A percentile compares a stretch with the other conserved stretches of the same genome.
These are phyloP conservation scores for Antitype chi DNA, from an alignment of 2,888 invertebrate species.

Conservation along the genomic window DNA sequence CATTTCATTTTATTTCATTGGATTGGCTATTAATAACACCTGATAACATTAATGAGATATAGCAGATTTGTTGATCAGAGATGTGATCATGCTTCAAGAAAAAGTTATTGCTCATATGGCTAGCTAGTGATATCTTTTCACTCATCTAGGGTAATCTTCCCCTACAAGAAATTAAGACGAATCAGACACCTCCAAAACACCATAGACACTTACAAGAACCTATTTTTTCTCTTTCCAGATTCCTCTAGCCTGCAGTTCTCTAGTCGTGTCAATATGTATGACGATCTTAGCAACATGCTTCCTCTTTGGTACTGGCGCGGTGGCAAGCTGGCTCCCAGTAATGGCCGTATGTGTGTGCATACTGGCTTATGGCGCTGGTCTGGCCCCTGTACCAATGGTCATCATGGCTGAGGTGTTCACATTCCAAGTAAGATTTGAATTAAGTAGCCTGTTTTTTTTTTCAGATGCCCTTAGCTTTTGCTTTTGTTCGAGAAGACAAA, in stretches of 20 bases:
- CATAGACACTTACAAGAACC: neutral
- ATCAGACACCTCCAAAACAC: neutral
- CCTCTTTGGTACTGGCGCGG: slow-evolving; percentile 66
- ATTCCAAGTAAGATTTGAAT: slow-evolving; percentile 74
- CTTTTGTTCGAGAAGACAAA: neutral
- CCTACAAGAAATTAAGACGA: neutral
- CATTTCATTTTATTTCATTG: no score
- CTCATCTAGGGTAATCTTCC: neutral
- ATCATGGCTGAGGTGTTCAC: slow-evolving; percentile 84
- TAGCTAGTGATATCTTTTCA: neutral
- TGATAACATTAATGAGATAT: neutral
- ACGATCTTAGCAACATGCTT: slow-evolving; percentile 78
- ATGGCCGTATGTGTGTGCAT: slow-evolving; percentile 78
- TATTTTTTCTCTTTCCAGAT: slow-evolving; percentile 67
- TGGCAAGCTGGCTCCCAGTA: slow-evolving; percentile 76
- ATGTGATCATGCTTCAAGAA: neutral
- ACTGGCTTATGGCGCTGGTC: slow-evolving; percentile 80
- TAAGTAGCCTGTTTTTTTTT: neutral
- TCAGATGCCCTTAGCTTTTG: neutral
- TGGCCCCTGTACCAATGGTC: slow-evolving; percentile 83
- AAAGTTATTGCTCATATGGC: no score
- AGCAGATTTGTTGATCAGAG: neutral
- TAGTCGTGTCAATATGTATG: slow-evolving; percentile 80
- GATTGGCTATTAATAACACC: neutral
- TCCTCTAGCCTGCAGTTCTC: slow-evolving; percentile 79